Percentiles rank a stretch among this genome's conserved stretches.
Evolutionary conservation across 2,888 invertebrate genomes (phyloP).

Genomic region (Copidosoma aretas): DNA sequence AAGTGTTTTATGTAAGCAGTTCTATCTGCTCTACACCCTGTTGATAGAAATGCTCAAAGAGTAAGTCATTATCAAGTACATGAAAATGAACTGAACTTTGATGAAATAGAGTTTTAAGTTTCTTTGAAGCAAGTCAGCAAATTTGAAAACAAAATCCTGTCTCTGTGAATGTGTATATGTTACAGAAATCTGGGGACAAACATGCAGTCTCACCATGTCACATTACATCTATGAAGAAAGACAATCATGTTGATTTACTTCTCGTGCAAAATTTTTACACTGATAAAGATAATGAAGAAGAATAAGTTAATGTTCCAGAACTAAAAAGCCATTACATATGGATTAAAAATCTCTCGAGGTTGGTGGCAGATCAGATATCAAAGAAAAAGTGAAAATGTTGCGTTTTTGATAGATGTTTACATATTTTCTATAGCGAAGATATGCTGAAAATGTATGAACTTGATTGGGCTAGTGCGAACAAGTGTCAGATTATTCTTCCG

Average conservation of each 20-base stretch:
- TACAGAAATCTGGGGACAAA: slow-evolving; percentile 22
- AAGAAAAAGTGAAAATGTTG: neutral
- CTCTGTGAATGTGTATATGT: slow-evolving; percentile 34
- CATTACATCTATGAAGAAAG: slow-evolving; percentile 16
- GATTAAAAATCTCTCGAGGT: slow-evolving; percentile 32
- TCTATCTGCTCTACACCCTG: too few relatives aligned
- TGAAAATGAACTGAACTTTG: neutral
- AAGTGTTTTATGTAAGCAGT: too few relatives aligned
- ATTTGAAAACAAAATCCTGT: slow-evolving; percentile 44
- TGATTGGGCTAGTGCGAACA: slow-evolving; percentile 25
- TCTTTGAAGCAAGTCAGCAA: slow-evolving; percentile 43
- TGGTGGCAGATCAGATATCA: slow-evolving; percentile 23
- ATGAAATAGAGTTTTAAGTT: slow-evolving; percentile 36
- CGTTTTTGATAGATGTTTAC: slow-evolving; percentile 42
- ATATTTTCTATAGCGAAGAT: slow-evolving; percentile 24
- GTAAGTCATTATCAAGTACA: slow-evolving; percentile 37
- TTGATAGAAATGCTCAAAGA: slow-evolving; percentile 32
- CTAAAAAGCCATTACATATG: slow-evolving; percentile 9
- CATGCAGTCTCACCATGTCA: neutral
- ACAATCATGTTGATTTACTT: too few relatives aligned
- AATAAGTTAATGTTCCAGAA: neutral
- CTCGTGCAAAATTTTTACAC: neutral
- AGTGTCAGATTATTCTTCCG: slow-evolving; percentile 15
- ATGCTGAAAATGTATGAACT: slow-evolving; percentile 18
- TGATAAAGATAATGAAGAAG: too few relatives aligned